These are phyloP conservation scores for Anolis sagrei DNA, from an alignment of 2,113 vertebrate genomes.

Conservation along the genomic window DNA sequence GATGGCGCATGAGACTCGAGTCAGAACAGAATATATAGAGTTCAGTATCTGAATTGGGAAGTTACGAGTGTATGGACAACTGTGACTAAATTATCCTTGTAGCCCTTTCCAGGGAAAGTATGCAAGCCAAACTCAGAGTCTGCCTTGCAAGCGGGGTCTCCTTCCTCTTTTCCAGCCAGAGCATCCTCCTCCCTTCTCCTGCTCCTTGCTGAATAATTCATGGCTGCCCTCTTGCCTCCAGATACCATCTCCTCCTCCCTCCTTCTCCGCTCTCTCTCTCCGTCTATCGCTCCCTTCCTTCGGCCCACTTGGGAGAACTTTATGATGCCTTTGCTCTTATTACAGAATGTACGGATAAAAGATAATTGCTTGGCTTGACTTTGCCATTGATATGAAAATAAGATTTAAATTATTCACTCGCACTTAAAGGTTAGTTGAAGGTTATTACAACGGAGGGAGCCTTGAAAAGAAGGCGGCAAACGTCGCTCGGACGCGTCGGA, in stretches of 20 bases:
- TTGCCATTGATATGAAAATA: constrained; percentile 88
- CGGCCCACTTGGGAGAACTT: constrained; percentile 88
- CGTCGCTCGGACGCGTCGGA: constrained; percentile 80
- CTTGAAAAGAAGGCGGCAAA: constrained; percentile 71
- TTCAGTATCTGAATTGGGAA: too few species aligned
- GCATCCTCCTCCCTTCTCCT: too few species aligned
- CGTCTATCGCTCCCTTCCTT: constrained; percentile 69
- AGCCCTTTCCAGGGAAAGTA: too few species aligned
- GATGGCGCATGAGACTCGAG: too few species aligned
- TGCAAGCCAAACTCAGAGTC: too few species aligned
- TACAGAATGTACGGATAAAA: constrained; percentile 94
- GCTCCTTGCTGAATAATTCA: constrained; percentile 93
- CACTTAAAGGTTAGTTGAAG: constrained; percentile 89
- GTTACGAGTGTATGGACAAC: too few species aligned
- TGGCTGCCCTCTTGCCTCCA: constrained; percentile 85
- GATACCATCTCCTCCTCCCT: constrained; percentile 78
- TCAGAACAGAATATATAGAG: too few species aligned
- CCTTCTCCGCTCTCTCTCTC: constrained; percentile 53
- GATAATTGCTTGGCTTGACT: constrained; percentile 98
- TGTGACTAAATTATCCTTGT: too few species aligned
- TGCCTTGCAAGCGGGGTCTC: too few species aligned
- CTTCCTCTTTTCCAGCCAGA: too few species aligned
- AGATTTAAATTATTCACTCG: constrained; percentile 87
- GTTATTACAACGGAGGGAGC: constrained; percentile 72
- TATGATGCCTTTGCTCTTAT: constrained; percentile 91